phyloP scores from a whole-genome alignment of 2,797 vertebrate genomes.

The Micromesistius poutassou region DNA sequence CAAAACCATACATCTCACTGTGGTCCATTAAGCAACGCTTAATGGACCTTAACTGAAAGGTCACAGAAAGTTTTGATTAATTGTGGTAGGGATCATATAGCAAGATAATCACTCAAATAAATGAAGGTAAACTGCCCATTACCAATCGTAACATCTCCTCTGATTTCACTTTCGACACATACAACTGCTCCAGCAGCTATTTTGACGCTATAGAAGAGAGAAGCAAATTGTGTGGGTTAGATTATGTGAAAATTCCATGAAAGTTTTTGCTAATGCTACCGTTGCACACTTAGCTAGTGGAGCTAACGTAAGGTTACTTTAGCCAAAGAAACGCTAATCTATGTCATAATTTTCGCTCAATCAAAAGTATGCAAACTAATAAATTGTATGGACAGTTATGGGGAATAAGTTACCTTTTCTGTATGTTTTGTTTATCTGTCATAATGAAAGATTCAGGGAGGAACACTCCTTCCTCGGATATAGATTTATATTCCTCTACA shows the following conservation, averaged over 20 bases:
- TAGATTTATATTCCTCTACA: conserved; percentile 50
- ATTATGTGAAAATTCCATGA: neutral
- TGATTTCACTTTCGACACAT: conserved; percentile 96
- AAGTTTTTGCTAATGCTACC: neutral
- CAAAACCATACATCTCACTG: neutral
- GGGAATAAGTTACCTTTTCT: conserved; percentile 60
- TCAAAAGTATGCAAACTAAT: neutral
- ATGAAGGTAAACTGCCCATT: conserved; percentile 49
- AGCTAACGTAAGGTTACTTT: neutral
- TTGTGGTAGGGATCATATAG: neutral
- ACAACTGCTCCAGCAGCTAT: conserved; percentile 95
- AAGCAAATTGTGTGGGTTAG: neutral
- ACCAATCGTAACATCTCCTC: conserved; percentile 96
- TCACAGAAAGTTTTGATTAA: neutral
- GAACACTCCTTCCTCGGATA: neutral
- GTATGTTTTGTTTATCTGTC: conserved; percentile 65
- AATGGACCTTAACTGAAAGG: too few relatives aligned
- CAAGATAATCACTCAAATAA: neutral
- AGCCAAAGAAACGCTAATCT: neutral
- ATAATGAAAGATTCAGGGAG: conserved; percentile 36
- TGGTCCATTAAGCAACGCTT: neutral
- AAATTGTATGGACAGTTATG: neutral
- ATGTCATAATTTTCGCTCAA: neutral
- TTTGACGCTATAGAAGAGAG: conserved; percentile 79
- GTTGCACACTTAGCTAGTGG: neutral